Percentiles rank a stretch among this genome's conserved stretches.
Evolutionary conservation across 2,113 vertebrate species (phyloP).

Genomic region (Hemicordylus capensis): DNA sequence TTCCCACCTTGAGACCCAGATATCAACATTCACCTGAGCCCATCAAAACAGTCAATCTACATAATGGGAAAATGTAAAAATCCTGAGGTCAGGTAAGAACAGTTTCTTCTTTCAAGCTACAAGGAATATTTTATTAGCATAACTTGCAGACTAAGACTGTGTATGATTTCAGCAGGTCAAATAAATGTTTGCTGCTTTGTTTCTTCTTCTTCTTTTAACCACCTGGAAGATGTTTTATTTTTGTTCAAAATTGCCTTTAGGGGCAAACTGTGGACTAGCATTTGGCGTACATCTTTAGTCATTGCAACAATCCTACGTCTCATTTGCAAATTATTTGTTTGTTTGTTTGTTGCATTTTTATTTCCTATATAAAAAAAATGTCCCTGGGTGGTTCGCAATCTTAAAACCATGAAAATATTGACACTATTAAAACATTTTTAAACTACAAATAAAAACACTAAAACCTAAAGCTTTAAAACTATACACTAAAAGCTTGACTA

Average conservation of each 20-base stretch:
- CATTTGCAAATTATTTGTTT: too few species aligned
- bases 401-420: too few species aligned
- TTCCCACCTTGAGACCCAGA: conserved; percentile 53
- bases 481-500: too few species aligned
- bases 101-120: conserved; percentile 52
- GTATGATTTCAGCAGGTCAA: conserved; percentile 7
- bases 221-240: conserved; percentile 22
- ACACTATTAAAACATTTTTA: too few species aligned
- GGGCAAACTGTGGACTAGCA: neutral
- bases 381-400: too few species aligned
- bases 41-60: conserved; percentile 69
- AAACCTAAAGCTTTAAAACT: too few species aligned
- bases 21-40: conserved; percentile 63
- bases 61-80: conserved; percentile 65
- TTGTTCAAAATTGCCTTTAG: neutral
- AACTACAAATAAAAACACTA: too few species aligned
- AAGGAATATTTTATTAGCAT: conserved; percentile 54
- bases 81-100: conserved; percentile 36
- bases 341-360: too few species aligned
- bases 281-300: neutral
- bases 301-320: neutral
- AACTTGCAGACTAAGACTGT: conserved; percentile 12
- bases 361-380: too few species aligned
- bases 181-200: conserved; percentile 45
- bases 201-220: conserved; percentile 7